Evolutionary conservation across 2,113 vertebrate genomes (phyloP).

Genomic region (Tragelaphus imberbis): DNA sequence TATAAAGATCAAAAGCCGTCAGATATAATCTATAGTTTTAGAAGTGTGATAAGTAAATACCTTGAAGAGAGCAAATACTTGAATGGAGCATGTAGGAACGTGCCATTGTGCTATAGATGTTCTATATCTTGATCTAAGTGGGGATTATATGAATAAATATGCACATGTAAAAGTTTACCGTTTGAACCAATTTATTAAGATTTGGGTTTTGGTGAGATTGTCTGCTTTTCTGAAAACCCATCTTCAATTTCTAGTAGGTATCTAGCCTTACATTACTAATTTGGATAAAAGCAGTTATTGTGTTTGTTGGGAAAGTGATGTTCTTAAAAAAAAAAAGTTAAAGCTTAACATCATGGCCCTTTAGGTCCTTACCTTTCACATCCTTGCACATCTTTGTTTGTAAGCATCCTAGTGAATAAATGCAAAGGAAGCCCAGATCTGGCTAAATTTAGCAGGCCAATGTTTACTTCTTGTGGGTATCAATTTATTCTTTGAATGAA

Average conservation of each 20-base stretch:
- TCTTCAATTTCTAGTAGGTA: neutral
- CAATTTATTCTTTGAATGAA: neutral
- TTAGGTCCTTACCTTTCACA: neutral
- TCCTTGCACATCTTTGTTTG: neutral
- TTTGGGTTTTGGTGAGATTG: neutral
- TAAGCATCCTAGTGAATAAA: neutral
- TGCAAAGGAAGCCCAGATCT: neutral
- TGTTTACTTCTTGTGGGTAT: neutral
- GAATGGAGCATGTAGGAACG: neutral
- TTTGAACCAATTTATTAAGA: neutral
- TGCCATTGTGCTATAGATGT: neutral
- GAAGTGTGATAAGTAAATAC: neutral
- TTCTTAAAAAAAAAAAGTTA: constrained; percentile 13
- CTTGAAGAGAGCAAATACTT: neutral
- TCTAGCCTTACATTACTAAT: neutral
- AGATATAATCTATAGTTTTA: neutral
- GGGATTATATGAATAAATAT: neutral
- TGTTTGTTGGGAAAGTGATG: neutral
- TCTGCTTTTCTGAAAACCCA: constrained; percentile 20
- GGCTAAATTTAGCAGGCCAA: neutral
- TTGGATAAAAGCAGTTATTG: neutral
- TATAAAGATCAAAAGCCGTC: neutral
- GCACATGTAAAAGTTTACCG: neutral
- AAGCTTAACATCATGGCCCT: neutral
- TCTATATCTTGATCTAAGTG: neutral